phyloP scores from a whole-genome alignment of 2,797 vertebrate species.

The Myotis pilosus region DNA sequence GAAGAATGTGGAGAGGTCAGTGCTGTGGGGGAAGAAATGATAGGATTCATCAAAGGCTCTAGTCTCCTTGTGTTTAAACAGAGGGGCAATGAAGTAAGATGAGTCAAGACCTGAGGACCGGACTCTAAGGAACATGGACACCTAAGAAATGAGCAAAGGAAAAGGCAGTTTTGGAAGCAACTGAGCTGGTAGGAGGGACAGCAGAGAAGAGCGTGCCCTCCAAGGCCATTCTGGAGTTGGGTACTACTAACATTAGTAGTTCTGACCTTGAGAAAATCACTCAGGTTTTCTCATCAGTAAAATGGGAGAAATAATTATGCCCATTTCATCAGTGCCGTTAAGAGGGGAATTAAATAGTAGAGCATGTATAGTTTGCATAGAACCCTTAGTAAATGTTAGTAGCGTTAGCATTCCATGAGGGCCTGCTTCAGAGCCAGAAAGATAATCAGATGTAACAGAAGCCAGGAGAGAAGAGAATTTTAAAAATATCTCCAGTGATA shows the following conservation, averaged over 20 bases:
- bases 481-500: not conserved
- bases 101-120: not conserved
- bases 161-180: not conserved
- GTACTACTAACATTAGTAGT: not conserved
- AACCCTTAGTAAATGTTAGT: constrained; percentile 9
- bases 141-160: not conserved
- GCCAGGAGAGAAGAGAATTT: not conserved
- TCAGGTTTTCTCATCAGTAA: not conserved
- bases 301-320: not conserved
- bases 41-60: not conserved
- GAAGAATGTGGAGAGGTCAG: not conserved
- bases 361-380: not conserved
- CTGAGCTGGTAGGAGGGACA: not conserved
- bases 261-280: not conserved
- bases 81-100: not conserved
- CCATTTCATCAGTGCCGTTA: not conserved
- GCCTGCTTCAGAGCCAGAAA: not conserved
- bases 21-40: not conserved
- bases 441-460: constrained; percentile 7
- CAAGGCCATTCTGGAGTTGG: not conserved
- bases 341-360: not conserved
- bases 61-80: not conserved
- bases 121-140: not conserved
- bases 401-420: not conserved
- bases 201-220: not conserved